Evolutionary conservation across 2,888 invertebrate species (phyloP), one percentile per base, ranked within the genome.

Genomic region (Eucera pruinosa): DNA sequence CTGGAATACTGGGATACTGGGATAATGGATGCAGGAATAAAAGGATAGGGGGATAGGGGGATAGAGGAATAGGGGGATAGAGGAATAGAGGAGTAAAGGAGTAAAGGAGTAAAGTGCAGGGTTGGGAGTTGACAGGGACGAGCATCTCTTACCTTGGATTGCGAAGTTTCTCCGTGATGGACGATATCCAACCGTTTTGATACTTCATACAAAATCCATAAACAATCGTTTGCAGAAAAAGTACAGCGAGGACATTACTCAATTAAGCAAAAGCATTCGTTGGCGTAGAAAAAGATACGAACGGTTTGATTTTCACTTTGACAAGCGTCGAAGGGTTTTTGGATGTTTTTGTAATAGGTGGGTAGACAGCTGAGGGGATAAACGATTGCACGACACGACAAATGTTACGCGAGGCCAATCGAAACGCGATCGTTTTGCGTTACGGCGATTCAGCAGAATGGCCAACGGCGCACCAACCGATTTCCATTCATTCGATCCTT

Each of bases 391-490:
- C 78, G n/a, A n/a, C 47, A 62, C 70, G 52, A 64, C 72, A 73
- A 83, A 72, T 83, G 71, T 82, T 76, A 67, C 65, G 52, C 54
- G 36, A 78, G 30, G 11, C 30, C 52, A 33, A 79, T 57, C 72
- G 68, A 72, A 78, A 78, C 80, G 75, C 72, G 80, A 86, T 83
- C 83, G 86, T 79, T 90, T 89, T 80, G 86, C 89, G 88, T 88
- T 85, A 84, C 83, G 82, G 78, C 69, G 80, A 78, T 69, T 82
- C 79, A 71, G 73, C 75, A 81, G 80, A 87, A 88, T 86, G 81
- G 81, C 80, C 78, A 73, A 81, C 84, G 67, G 73, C 65, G 58
- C 64, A 54, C 11, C 36, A 57, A 54, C 36, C 54, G 48, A 76
- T 60, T 61, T 65, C 62, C 76, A 71, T 70, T 66, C 58, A 81